These are phyloP conservation scores for Diabrotica virgifera DNA, from an alignment of 1,140 invertebrate species.

Conservation along the genomic window DNA sequence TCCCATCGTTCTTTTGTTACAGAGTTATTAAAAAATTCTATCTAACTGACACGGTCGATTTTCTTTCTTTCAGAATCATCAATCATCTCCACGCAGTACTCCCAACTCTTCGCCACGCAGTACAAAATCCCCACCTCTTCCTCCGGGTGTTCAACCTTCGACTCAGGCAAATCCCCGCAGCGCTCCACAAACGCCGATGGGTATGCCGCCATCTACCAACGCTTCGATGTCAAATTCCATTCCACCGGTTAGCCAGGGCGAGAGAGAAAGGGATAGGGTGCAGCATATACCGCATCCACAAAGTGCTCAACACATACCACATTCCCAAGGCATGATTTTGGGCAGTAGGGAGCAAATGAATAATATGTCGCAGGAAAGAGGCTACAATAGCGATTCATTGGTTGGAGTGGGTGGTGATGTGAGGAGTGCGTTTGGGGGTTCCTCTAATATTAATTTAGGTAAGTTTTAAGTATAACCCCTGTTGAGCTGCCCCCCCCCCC, in stretches of 20 bases:
- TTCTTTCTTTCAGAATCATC: slow-evolving; percentile 62
- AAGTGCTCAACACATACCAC: slow-evolving; percentile 5
- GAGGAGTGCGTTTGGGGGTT: slow-evolving; percentile 48
- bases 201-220: slow-evolving; percentile 50
- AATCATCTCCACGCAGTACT: slow-evolving; percentile 83
- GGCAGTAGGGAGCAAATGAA: slow-evolving; percentile 28
- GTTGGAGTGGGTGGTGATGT: slow-evolving; percentile 59
- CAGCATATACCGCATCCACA: slow-evolving; percentile 12
- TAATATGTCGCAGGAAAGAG: slow-evolving; percentile 32
- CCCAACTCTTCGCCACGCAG: slow-evolving; percentile 89
- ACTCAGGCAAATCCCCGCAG: slow-evolving; percentile 57
- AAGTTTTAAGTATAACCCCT: slow-evolving; percentile 8
- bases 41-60: too few relatives aligned
- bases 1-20: too few relatives aligned
- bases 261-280: slow-evolving; percentile 19
- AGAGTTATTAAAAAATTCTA: too few relatives aligned
- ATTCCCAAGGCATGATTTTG: slow-evolving; percentile 13
- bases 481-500: too few relatives aligned
- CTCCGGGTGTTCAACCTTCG: slow-evolving; percentile 49
- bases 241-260: slow-evolving; percentile 19
- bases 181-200: slow-evolving; percentile 67
- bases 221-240: slow-evolving; percentile 30
- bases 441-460: slow-evolving; percentile 37
- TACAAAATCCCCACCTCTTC: slow-evolving; percentile 79
- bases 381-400: slow-evolving; percentile 45